Evolutionary conservation across 2,113 vertebrate species (phyloP), one percentile per base, ranked within the genome.

Genomic region (Balaeniceps rex): DNA sequence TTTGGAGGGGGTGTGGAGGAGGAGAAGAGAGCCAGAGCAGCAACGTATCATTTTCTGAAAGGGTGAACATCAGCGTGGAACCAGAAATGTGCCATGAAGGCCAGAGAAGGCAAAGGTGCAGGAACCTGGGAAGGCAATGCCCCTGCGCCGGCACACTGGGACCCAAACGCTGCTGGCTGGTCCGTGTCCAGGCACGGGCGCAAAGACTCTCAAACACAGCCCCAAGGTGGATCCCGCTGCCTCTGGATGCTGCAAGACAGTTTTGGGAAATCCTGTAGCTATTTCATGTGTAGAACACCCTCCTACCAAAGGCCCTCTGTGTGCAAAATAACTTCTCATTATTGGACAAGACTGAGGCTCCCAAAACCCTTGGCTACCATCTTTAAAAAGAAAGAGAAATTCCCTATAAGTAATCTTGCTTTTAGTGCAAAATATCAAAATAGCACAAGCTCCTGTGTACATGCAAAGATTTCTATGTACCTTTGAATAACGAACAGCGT

Each of bases 181-280:
- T 44, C 40, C 0, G 0, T 16, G 33, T n/a, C 25, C 71, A 87
- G 42, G 23, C 44, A 51, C 0, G 0, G 34, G 31, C 3, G 1
- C 46, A n/a, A 60, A 54, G 65, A 33, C 26, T 68, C 36, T 70
- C 49, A 64, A 75, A 78, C 34, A 49, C n/a, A 87, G 21, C 21
- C 44, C n/a, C 16, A 66, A 4, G 14, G 22, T n/a, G 23, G 17
- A 57, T 14, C 11, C 15, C 2, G 2, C 29, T 60, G 31, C 28
- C 47, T 26, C 44, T 29, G 34, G 52, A 64, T 69, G 58, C 66
- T 65, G 55, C 1, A 0, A 46, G 40, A 82, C 15, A 33, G 13
- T 69, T 83, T 42, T 7, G 61, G 38, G 65, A 81, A 89, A 89
- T 12, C 19, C 18, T 46, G 17, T 4, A 75, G 51, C 33, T 88